Conservation (phyloP, 2,888 invertebrate species). For the Myathropa florea region DNA sequence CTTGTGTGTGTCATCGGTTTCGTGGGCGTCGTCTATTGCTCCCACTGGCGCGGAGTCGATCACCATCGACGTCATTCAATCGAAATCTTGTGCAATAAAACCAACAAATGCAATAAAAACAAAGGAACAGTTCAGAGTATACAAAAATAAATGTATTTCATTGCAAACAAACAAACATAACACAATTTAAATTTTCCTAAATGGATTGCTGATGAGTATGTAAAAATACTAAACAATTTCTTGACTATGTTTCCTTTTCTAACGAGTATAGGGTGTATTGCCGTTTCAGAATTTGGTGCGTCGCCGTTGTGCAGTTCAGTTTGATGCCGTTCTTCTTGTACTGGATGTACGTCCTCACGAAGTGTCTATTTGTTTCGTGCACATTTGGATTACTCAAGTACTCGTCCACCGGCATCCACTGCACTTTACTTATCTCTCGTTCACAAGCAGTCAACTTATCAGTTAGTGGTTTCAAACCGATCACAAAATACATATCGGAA, state of each 20-base stretch:
- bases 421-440: slow-evolving; percentile 88
- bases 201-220: not conserved
- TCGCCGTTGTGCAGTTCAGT: slow-evolving; percentile 82
- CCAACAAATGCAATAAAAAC: not conserved
- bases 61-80: too few species aligned
- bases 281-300: slow-evolving; percentile 77
- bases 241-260: slow-evolving; percentile 11
- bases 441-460: slow-evolving; percentile 86
- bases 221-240: not conserved
- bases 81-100: too few species aligned
- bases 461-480: slow-evolving; percentile 86
- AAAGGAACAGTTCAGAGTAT: not conserved
- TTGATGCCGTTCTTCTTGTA: slow-evolving; percentile 84
- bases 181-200: not conserved
- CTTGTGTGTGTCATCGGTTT: too few species aligned
- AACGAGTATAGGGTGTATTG: slow-evolving; percentile 76
- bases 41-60: too few species aligned
- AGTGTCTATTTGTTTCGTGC: slow-evolving; percentile 86
- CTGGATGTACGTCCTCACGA: slow-evolving; percentile 86
- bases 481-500: slow-evolving; percentile 93
- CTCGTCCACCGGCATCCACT: slow-evolving; percentile 91
- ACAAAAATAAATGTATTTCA: not conserved
- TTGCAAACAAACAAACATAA: not conserved
- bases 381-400: slow-evolving; percentile 87
- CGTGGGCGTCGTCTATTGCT: too few species aligned